phyloP scores from a whole-genome alignment of 2,113 vertebrate species.

The Herpetotheres cachinnans region DNA sequence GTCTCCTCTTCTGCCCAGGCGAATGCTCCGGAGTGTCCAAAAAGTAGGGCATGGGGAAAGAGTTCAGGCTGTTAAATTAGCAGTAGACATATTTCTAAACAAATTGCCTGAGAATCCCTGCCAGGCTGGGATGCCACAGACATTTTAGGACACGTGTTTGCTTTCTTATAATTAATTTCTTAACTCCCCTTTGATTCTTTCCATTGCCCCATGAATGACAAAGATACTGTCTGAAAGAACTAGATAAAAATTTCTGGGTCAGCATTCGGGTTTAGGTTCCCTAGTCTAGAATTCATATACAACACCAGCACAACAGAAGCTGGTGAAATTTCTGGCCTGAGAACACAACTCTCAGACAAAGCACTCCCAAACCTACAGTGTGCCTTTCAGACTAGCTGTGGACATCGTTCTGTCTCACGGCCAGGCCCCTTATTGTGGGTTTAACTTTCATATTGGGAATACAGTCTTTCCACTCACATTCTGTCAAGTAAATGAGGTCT shows the following conservation, averaged over 20 bases:
- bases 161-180: not conserved
- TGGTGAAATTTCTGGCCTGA: not conserved
- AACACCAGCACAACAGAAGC: not conserved
- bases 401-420: not conserved
- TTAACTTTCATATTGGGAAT: not conserved
- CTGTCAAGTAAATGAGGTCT: not conserved
- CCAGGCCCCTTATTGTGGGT: not conserved
- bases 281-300: not conserved
- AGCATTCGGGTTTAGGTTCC: not conserved
- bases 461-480: not conserved
- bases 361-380: not conserved
- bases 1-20: not conserved
- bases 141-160: not conserved
- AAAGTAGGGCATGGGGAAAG: not conserved
- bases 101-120: not conserved
- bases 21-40: rapidly evolving
- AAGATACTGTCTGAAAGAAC: not conserved
- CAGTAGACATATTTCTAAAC: not conserved
- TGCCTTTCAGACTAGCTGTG: not conserved
- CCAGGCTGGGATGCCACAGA: not conserved
- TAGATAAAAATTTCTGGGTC: not conserved
- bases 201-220: not conserved
- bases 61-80: not conserved
- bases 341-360: not conserved
- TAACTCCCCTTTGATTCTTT: not conserved